Evolutionary conservation across 2,113 vertebrate genomes (phyloP).

Genomic region (Arenaria interpres): DNA sequence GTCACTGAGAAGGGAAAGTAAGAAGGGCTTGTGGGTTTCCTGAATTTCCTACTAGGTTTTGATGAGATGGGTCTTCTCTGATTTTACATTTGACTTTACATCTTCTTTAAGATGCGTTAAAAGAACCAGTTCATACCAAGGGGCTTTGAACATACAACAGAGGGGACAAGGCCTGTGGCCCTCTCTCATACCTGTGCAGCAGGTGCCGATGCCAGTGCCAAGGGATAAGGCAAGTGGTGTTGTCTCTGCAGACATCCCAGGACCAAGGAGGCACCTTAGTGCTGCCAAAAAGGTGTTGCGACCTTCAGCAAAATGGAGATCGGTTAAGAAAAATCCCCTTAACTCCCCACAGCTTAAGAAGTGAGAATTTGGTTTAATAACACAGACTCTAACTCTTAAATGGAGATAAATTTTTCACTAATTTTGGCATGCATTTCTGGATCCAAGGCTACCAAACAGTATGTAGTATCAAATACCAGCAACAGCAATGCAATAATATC

Average conservation of each 20-base stretch:
- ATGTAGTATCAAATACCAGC: background rate
- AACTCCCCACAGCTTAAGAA: background rate
- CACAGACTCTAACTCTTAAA: background rate
- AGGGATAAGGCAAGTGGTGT: background rate
- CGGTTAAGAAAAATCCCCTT: background rate
- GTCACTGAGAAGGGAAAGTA: background rate
- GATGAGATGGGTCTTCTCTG: background rate
- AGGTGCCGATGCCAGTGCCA: fast-evolving
- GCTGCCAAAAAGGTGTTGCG: background rate
- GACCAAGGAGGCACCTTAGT: background rate
- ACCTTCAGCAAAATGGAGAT: background rate
- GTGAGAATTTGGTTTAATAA: background rate
- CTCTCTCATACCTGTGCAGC: background rate
- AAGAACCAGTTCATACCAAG: background rate
- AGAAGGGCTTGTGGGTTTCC: background rate
- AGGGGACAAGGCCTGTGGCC: background rate
- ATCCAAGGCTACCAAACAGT: background rate
- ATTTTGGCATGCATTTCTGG: background rate
- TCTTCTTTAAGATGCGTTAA: background rate
- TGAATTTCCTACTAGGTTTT: background rate
- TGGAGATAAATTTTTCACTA: background rate
- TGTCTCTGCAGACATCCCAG: background rate
- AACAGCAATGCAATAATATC: background rate
- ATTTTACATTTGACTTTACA: background rate
- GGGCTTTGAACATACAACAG: background rate